These are phyloP conservation scores for Turritopsis dohrnii DNA, from an alignment of 30 jellyfish, hydroid and myxozoan species.

Conservation along the genomic window DNA sequence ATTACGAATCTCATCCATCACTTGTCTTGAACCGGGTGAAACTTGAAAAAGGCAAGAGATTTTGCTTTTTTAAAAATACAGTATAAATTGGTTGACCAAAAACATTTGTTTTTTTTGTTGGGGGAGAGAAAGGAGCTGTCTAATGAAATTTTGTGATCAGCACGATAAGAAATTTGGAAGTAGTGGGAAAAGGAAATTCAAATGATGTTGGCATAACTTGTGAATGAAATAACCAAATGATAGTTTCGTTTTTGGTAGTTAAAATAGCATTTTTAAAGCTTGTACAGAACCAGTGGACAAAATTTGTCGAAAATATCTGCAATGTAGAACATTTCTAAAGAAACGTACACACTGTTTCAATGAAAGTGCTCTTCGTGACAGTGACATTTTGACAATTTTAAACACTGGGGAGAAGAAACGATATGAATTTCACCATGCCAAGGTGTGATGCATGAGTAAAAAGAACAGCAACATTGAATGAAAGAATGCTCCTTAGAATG, in stretches of 20 bases:
- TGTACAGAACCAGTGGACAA: not conserved
- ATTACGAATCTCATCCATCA: conserved; percentile 29
- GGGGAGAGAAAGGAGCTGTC: not conserved
- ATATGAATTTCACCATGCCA: not conserved
- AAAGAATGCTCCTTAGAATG: not conserved
- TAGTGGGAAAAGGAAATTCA: not conserved
- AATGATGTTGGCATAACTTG: too few relatives aligned
- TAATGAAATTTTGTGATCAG: not conserved
- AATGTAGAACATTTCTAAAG: too few relatives aligned
- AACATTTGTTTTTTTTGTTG: too few relatives aligned
- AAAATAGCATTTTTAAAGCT: not conserved
- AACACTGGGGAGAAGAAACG: too few relatives aligned
- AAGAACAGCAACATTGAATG: not conserved
- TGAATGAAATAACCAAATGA: too few relatives aligned
- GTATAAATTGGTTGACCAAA: too few relatives aligned
- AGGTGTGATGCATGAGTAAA: not conserved
- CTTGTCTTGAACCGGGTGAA: conserved; percentile 41
- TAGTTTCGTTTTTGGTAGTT: not conserved
- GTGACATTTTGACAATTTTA: too few relatives aligned
- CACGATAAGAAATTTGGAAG: too few relatives aligned
- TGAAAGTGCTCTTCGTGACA: too few relatives aligned
- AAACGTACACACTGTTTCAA: too few relatives aligned
- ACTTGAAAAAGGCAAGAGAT: not conserved
- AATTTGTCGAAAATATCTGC: too few relatives aligned
- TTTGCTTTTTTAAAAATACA: not conserved